phyloP scores from a whole-genome alignment of 2,888 invertebrate species.

The Troides oblongomaculatus region DNA sequence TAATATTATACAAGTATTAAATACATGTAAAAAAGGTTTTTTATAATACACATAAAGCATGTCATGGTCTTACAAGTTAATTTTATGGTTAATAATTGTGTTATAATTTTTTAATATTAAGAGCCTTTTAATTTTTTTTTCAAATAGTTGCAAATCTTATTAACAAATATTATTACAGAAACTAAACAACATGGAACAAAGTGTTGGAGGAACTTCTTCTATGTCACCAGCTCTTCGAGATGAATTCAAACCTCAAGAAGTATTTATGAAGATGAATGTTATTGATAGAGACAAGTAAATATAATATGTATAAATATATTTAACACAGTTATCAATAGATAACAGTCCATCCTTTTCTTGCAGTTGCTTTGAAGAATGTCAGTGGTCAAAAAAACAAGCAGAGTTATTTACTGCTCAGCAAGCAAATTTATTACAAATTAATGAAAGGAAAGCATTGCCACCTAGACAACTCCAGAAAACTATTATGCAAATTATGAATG shows the following conservation, averaged over 20 bases:
- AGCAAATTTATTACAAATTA: constrained; percentile 88
- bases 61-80: too few species aligned
- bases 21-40: background rate
- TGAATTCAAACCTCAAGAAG: constrained; percentile 60
- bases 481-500: constrained; percentile 85
- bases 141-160: background rate
- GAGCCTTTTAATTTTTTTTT: background rate
- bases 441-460: constrained; percentile 88
- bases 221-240: constrained; percentile 53
- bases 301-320: background rate
- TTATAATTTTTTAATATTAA: background rate
- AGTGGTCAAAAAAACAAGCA: constrained; percentile 93
- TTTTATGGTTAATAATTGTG: too few species aligned
- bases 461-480: constrained; percentile 88
- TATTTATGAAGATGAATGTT: constrained; percentile 64
- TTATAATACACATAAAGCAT: too few species aligned
- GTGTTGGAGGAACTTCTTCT: constrained; percentile 40
- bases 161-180: constrained; percentile 51
- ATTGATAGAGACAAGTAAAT: constrained; percentile 70
- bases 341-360: constrained; percentile 25
- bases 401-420: constrained; percentile 94
- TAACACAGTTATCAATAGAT: too few species aligned
- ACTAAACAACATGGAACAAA: constrained; percentile 67
- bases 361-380: constrained; percentile 79
- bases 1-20: background rate